phyloP scores from a whole-genome alignment of 2,113 vertebrate genomes.

The Callionymus lyra region DNA sequence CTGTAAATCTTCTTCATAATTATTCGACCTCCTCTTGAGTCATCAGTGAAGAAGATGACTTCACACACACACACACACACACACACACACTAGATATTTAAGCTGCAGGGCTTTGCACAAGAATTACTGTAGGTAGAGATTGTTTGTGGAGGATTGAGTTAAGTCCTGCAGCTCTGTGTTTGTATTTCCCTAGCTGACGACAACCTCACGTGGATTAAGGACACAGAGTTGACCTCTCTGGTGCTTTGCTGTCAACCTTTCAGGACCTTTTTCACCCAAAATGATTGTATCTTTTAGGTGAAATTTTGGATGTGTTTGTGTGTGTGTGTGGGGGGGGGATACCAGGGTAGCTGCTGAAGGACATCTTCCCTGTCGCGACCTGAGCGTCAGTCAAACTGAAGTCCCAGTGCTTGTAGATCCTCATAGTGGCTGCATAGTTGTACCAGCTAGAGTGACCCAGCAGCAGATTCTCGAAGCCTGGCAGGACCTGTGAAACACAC shows the following conservation, averaged over 20 bases:
- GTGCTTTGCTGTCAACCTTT: too few relatives aligned
- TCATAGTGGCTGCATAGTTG: slow-evolving; percentile 78
- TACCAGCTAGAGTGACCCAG: slow-evolving; percentile 88
- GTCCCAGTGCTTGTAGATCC: slow-evolving; percentile 87
- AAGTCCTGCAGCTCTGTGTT: slow-evolving; percentile 17
- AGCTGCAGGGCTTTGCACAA: slow-evolving; percentile 8
- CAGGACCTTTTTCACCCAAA: background rate
- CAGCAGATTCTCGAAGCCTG: slow-evolving; percentile 82
- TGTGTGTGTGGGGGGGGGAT: slow-evolving; percentile 1
- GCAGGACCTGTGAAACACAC: slow-evolving; percentile 69
- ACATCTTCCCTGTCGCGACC: slow-evolving; percentile 62
- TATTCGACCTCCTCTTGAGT: slow-evolving; percentile 17
- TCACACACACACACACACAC: background rate
- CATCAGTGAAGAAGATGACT: slow-evolving; percentile 4
- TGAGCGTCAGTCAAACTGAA: slow-evolving; percentile 69
- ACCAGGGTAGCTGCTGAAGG: slow-evolving; percentile 91
- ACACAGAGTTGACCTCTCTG: slow-evolving; percentile 14
- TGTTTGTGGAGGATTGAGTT: slow-evolving; percentile 17
- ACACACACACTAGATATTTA: slow-evolving; percentile 3
- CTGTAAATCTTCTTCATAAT: slow-evolving; percentile 30
- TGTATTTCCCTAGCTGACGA: slow-evolving; percentile 23
- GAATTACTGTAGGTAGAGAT: slow-evolving; percentile 12
- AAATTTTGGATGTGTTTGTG: background rate
- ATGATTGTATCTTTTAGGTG: background rate
- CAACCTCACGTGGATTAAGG: slow-evolving; percentile 19